Evolutionary conservation across 2,113 vertebrate genomes (phyloP), one percentile per base, ranked within the genome.

Genomic region (Entomyzon cyanotis): DNA sequence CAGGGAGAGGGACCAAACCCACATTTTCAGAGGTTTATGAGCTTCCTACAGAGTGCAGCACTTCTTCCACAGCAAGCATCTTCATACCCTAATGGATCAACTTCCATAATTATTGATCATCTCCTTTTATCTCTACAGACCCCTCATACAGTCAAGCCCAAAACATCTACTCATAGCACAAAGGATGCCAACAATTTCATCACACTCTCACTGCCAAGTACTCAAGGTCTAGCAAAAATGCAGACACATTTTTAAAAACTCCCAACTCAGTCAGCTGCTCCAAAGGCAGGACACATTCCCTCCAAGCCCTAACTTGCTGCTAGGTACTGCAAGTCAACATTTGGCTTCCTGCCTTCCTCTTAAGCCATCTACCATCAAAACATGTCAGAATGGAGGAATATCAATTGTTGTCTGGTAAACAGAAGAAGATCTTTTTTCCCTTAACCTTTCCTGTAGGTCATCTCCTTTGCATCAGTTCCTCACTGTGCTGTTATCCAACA

Each of bases 321-420:
- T 97, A 95, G 76, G 89, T 94, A 69, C 64, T 97, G 65, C 91
- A 97, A 97, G 90, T 95, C 93, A 97, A 83, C 93, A 94, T 49
- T 52, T 97, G 96, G 97, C 94, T 96, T 97, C 78, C 73, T 97
- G 96, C 97, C 96, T 96, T 94, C 89, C 74, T 96, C 94, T 97
- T 97, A 96, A 96, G 96, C 95, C 95, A 93, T 87, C 97, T 94
- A 93, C 90, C 74, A 41, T 95, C 94, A 97, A 96, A 96, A 97
- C 87, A 80, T 91, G 80, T 91, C 88, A 97, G 92, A 97, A 95
- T 96, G 84, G 84, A 97, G 93, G 73, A 96, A 93, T 91, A 96
- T 96, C 83, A 95, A 86, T 96, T 95, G 89, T 93, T 97, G 89
- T 91, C 94, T 95, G 80, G 87, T 96, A 95, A 97, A 97, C 55